phyloP scores from a whole-genome alignment of 2,888 invertebrate species.

The Phymatocera aterrima region DNA sequence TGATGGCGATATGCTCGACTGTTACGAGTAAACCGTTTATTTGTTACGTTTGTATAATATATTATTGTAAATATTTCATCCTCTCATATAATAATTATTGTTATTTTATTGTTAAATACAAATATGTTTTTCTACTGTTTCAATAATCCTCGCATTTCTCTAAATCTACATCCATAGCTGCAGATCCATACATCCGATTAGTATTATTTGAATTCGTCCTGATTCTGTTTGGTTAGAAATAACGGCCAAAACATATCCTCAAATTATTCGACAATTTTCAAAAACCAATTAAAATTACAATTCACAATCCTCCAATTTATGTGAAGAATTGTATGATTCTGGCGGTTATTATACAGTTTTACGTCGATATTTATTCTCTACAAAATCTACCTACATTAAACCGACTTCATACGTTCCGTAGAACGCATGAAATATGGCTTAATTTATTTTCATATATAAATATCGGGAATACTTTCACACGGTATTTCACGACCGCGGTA shows the following conservation, averaged over 20 bases:
- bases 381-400: no score
- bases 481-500: neutral
- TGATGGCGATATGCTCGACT: constrained; percentile 6
- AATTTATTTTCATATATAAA: neutral
- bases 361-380: no score
- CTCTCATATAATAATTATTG: constrained; percentile 15
- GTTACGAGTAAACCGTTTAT: neutral
- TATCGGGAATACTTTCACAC: neutral
- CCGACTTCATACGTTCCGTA: neutral
- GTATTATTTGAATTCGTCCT: no score
- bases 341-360: no score
- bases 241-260: no score
- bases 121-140: neutral
- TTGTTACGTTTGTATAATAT: constrained; percentile 45
- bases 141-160: neutral
- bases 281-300: no score
- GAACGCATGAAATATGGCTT: neutral
- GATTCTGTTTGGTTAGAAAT: no score
- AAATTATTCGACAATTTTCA: no score
- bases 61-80: constrained; percentile 42
- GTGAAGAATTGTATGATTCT: no score
- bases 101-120: constrained; percentile 39
- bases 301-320: no score
- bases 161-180: neutral
- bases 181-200: no score